phyloP scores from a whole-genome alignment of 2,888 invertebrate genomes.

The Spodoptera picta region DNA sequence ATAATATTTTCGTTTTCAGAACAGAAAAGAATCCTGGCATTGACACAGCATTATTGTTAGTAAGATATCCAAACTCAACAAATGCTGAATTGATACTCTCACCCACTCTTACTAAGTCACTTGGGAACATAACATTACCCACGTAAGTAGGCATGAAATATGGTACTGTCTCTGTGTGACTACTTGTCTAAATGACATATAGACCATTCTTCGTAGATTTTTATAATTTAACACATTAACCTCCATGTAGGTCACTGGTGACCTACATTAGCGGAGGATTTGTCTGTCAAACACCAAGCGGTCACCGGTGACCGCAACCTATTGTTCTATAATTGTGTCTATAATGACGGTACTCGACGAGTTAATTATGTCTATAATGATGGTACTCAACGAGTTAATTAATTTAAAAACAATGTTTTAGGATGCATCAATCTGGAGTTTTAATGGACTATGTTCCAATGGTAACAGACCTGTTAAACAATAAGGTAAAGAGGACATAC shows the following conservation, averaged over 20 bases:
- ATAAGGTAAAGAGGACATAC: conserved; percentile 70
- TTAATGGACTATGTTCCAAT: conserved; percentile 89
- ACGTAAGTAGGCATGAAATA: conserved; percentile 71
- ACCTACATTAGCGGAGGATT: too few species aligned
- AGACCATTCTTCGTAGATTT: too few species aligned
- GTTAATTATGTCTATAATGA: too few species aligned
- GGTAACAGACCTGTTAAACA: conserved; percentile 86
- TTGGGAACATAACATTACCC: conserved; percentile 82
- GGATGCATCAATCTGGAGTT: conserved; percentile 85
- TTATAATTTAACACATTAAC: too few species aligned
- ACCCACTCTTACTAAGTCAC: conserved; percentile 80
- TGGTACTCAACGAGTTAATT: too few species aligned
- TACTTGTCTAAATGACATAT: too few species aligned
- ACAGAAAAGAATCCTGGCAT: conserved; percentile 80
- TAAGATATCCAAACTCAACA: conserved; percentile 88
- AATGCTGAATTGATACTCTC: conserved; percentile 85
- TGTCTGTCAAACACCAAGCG: too few species aligned
- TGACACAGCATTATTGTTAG: conserved; percentile 87
- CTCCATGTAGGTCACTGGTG: too few species aligned
- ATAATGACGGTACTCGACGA: fast-evolving
- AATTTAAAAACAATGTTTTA: conserved; percentile 58
- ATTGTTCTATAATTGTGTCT: too few species aligned
- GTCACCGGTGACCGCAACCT: too few species aligned
- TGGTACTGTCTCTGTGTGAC: too few species aligned
- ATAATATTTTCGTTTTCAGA: conserved; percentile 62